Base-by-base conservation (phyloP, 2,888 invertebrate species). In the Hemistola chrysoprasaria region DNA sequence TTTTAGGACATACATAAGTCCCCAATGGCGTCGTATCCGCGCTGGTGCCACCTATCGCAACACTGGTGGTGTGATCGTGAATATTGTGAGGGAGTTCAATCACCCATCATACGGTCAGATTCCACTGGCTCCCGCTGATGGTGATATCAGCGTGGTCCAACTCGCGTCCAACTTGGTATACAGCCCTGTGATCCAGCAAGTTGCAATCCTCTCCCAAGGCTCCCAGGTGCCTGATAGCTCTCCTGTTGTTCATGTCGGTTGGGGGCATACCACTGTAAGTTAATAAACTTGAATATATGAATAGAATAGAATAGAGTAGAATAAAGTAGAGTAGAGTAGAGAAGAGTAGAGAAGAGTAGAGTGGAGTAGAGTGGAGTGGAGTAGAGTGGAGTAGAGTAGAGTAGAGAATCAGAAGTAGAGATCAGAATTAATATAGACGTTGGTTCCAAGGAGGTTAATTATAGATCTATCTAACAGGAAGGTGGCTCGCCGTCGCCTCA, bases 231-330 rank as follows among this genome's bases (percentile, higher is more conserved):
- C 59, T 1, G 23, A 37, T n/a, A 37, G 40, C 28, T 11, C 55
- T 2, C 9, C 1, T 0, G 32, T 62, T 1, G 32, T 16, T 0
- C 39, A 57, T 4, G 53, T 47, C 1, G 47, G 54, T 1, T 65
- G 64, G 64, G 65, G 65, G 1, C 43, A 57, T 1, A 59, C 61
- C 1, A 16, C 53, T 22, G 63, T 64, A 26, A 62, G 60, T 57
- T 1, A 9, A 1, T 25, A 4, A n/a, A n/a, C n/a, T 22, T 20
- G 3, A 20, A 26, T 6, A 10, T 26, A n/a, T n/a, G n/a, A n/a
- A n/a, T n/a, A n/a, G n/a, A n/a, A n/a, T n/a, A n/a, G n/a, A n/a
- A n/a, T n/a, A n/a, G n/a, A n/a, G n/a, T n/a, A n/a, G n/a, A n/a
- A n/a, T n/a, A n/a, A n/a, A n/a, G n/a, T n/a, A n/a, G n/a, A n/a